Base-by-base conservation (phyloP, 2,113 vertebrate genomes). In the Cephalopholis sonnerati region DNA sequence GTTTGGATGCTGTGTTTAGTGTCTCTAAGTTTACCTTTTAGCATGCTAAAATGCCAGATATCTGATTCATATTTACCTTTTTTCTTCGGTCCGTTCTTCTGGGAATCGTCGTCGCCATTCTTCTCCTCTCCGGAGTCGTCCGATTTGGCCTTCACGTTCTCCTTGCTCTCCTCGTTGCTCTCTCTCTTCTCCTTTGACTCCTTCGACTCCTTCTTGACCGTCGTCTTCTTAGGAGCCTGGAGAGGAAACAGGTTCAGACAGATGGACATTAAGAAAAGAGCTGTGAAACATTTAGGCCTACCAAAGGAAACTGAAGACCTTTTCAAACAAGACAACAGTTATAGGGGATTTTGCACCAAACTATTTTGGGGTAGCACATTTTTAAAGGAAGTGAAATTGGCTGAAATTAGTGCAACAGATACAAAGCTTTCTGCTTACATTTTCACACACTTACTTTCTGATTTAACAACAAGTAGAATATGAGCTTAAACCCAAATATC, bases 91-190 rank as follows among this genome's bases (percentile, higher is more conserved):
- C 96, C 95, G 0, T 97, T 97, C 92, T 96, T 97, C 92, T 98
- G 97, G 62, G 96, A 95, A 84, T 99, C 98, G 20, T 99, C 98
- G 0, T 99, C 97, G 0, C 97, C 96, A 3, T 98, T 99, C 91
- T 98, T 99, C 89, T 99, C 98, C 78, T 99, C 98, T 70, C 97
- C 98, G 0, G 98, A 99, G 87, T 99, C 98, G 32, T 99, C 98
- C 0, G 97, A 99, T 91, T 97, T 98, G 77, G 97, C 94, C 94
- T 97, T 99, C 55, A 96, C 96, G 90, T 98, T 99, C 90, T 99
- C 98, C 88, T 99, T 98, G 0, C 96, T 97, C 62, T 98, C 97
- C 84, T 99, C 98, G 41, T 95, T 94, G 90, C 84, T 97, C 73
- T 97, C 98, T 29, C 97, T 95, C 91, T 97, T 97, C 83, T 98